These are phyloP conservation scores for Esox masquinongy DNA, from an alignment of 2,797 vertebrate genomes.

Conservation along the genomic window DNA sequence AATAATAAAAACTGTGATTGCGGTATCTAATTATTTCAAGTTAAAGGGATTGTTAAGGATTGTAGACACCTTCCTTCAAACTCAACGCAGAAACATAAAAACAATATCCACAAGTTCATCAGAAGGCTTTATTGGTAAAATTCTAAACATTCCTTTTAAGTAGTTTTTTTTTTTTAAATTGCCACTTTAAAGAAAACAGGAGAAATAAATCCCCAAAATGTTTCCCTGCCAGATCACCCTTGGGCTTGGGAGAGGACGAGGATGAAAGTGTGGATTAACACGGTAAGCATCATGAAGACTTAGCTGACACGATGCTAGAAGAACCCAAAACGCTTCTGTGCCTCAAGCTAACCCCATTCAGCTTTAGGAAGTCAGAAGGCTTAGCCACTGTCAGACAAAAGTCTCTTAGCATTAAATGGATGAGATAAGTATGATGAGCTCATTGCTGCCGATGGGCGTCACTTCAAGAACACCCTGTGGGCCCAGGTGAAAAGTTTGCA, in stretches of 20 bases:
- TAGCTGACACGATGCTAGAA: constrained; percentile 1
- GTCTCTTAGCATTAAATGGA: too few relatives aligned
- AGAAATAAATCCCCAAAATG: constrained; percentile 10
- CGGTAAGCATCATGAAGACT: constrained; percentile 7
- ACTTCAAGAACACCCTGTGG: too few relatives aligned
- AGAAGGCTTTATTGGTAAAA: too few relatives aligned
- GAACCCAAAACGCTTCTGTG: constrained; percentile 7
- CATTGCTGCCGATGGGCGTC: background rate
- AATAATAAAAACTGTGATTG: background rate
- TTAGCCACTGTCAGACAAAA: background rate
- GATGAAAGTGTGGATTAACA: constrained; percentile 30
- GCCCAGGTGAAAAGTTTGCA: too few relatives aligned
- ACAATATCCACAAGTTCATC: too few relatives aligned
- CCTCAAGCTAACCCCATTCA: constrained; percentile 5
- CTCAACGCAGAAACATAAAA: too few relatives aligned
- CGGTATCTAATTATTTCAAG: too few relatives aligned
- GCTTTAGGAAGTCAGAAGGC: background rate
- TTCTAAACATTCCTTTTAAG: too few relatives aligned
- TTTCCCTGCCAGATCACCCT: constrained; percentile 18
- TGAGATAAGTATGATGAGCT: background rate
- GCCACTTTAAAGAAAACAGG: background rate
- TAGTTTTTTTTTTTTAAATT: too few relatives aligned
- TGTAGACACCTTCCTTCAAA: too few relatives aligned
- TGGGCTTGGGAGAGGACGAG: constrained; percentile 23
- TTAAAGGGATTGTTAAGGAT: too few relatives aligned